phyloP scores from a whole-genome alignment of 2,113 vertebrate species.

The Channa maculata region DNA sequence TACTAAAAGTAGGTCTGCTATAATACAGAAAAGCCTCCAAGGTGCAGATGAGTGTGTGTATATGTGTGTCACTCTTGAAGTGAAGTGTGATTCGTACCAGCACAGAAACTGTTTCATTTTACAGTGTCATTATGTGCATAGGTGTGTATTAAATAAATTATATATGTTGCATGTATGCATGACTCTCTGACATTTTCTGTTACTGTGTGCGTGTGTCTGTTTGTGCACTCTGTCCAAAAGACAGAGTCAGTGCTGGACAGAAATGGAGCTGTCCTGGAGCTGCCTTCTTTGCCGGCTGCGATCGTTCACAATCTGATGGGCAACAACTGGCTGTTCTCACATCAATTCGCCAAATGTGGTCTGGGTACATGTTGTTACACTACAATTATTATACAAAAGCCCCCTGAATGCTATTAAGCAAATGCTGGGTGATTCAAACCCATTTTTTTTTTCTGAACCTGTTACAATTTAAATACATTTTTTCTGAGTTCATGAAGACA shows the following conservation, averaged over 20 bases:
- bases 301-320: constrained; percentile 68
- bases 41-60: constrained; percentile 19
- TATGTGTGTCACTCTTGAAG: constrained; percentile 11
- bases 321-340: constrained; percentile 42
- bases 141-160: constrained; percentile 21
- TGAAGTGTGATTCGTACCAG: constrained; percentile 13
- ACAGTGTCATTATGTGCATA: constrained; percentile 3
- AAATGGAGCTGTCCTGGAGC: constrained; percentile 30
- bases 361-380: constrained; percentile 35
- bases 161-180: neutral
- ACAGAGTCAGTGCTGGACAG: constrained; percentile 51
- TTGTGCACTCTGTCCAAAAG: constrained; percentile 61
- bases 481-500: no score
- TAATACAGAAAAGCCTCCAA: constrained; percentile 50
- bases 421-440: no score
- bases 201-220: neutral
- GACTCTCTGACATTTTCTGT: no score
- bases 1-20: constrained; percentile 62
- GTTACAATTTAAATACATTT: no score
- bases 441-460: no score
- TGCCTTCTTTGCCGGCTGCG: constrained; percentile 58
- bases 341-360: constrained; percentile 53
- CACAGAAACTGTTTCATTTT: constrained; percentile 10
- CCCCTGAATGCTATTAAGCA: constrained; percentile 2
- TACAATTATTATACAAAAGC: constrained; percentile 7